These are phyloP conservation scores for Taurulus bubalis DNA, from an alignment of 2,113 vertebrate species.

Conservation along the genomic window DNA sequence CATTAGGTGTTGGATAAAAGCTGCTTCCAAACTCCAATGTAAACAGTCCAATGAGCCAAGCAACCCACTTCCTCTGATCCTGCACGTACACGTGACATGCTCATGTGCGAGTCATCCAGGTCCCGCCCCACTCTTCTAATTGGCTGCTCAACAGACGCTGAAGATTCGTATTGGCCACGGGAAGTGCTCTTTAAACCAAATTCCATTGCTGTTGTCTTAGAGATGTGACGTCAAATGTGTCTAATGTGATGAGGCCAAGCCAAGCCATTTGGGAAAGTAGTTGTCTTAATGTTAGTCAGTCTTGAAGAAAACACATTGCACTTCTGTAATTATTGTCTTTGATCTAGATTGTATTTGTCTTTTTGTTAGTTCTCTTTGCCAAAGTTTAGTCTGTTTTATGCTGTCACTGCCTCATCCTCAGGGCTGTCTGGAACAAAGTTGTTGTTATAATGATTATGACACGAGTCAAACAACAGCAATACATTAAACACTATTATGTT, in stretches of 20 bases:
- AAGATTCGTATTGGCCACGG: conserved; percentile 61
- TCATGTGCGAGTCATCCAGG: conserved; percentile 28
- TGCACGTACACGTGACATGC: conserved; percentile 77
- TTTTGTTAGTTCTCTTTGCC: neutral
- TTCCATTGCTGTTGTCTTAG: conserved; percentile 77
- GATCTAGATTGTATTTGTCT: neutral
- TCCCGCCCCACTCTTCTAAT: conserved; percentile 60
- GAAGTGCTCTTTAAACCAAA: conserved; percentile 54
- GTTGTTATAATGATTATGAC: neutral
- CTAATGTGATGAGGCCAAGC: conserved; percentile 60
- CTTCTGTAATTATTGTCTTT: neutral
- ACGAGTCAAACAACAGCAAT: neutral
- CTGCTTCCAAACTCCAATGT: conserved; percentile 51
- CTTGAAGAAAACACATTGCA: neutral
- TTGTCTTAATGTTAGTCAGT: neutral
- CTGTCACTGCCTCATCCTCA: neutral
- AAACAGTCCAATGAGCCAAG: neutral
- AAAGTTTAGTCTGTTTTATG: neutral
- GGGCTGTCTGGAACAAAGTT: neutral
- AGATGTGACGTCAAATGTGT: conserved; percentile 80
- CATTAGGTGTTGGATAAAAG: neutral
- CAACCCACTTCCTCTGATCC: conserved; percentile 73
- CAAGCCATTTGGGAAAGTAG: conserved; percentile 39
- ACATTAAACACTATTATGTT: neutral
- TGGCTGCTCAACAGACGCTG: conserved; percentile 67